A percentile compares a stretch with the other conserved stretches of the same genome.
phyloP scores from a whole-genome alignment of 2,888 invertebrate genomes.

The Druceiella hillmani region DNA sequence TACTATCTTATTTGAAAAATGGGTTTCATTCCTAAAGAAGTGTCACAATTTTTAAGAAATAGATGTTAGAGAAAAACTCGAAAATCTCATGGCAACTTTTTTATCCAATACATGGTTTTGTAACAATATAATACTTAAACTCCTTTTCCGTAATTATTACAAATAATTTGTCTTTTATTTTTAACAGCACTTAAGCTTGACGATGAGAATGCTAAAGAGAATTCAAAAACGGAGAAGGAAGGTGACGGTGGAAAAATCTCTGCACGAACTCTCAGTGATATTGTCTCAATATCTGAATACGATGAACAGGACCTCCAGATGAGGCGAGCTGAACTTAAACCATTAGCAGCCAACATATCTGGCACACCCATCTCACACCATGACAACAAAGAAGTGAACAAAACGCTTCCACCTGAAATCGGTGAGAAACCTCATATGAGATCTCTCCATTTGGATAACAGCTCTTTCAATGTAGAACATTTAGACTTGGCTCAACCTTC shows the following conservation, averaged over 20 bases:
- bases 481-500: constrained; percentile 33
- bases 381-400: constrained; percentile 31
- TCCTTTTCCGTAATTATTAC: no score
- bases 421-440: constrained; percentile 34
- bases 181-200: constrained; percentile 55
- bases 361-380: constrained; percentile 29
- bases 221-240: constrained; percentile 39
- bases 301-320: constrained; percentile 60
- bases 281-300: constrained; percentile 67
- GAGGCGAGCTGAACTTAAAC: constrained; percentile 43
- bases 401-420: constrained; percentile 37
- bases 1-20: no score
- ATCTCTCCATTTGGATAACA: constrained; percentile 37
- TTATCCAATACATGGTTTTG: no score
- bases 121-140: no score
- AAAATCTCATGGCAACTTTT: no score
- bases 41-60: no score
- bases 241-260: constrained; percentile 54
- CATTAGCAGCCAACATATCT: constrained; percentile 34
- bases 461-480: constrained; percentile 28
- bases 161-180: no score
- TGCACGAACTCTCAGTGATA: constrained; percentile 65
- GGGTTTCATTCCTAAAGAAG: no score
- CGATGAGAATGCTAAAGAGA: constrained; percentile 45
- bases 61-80: no score